Evolutionary conservation across 2,888 invertebrate genomes (phyloP).

Genomic region (Zaprionus lineosus): DNA sequence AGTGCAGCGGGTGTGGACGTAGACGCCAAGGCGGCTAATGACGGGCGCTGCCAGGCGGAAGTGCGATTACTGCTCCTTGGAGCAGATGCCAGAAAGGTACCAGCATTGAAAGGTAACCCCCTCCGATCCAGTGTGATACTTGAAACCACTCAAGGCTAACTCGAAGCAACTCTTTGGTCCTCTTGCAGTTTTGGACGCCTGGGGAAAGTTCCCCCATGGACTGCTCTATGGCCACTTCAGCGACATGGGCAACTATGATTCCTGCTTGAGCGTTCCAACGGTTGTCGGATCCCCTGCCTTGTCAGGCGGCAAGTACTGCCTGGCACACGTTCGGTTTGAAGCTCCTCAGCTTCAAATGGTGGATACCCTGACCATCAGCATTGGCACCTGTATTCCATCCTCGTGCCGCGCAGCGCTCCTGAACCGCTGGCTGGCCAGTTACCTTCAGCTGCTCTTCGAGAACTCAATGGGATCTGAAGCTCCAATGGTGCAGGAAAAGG

Average conservation of each 20-base stretch:
- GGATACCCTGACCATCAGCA: constrained; percentile 13
- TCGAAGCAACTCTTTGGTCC: no score
- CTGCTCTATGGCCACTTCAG: constrained; percentile 78
- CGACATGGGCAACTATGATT: constrained; percentile 82
- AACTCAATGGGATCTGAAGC: not conserved
- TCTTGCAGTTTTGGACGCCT: constrained; percentile 82
- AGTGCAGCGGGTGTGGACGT: not conserved
- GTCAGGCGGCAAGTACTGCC: constrained; percentile 51
- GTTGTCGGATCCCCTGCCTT: constrained; percentile 27
- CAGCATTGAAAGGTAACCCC: constrained; percentile 59
- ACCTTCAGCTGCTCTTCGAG: constrained; percentile 33
- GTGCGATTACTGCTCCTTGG: constrained; percentile 42
- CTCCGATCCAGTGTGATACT: no score
- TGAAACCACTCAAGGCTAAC: no score
- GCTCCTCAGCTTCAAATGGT: not conserved
- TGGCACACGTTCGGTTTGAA: constrained; percentile 41
- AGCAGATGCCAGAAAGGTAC: constrained; percentile 35
- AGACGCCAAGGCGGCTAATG: constrained; percentile 13
- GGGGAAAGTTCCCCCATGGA: constrained; percentile 82
- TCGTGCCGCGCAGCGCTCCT: constrained; percentile 34
- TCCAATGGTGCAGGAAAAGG: constrained; percentile 27
- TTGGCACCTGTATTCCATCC: constrained; percentile 47
- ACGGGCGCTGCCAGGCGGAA: constrained; percentile 50
- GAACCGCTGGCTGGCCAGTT: constrained; percentile 34
- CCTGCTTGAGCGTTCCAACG: constrained; percentile 69